Evolutionary conservation across 2,113 vertebrate species (phyloP).

Genomic region (Sitta europaea): DNA sequence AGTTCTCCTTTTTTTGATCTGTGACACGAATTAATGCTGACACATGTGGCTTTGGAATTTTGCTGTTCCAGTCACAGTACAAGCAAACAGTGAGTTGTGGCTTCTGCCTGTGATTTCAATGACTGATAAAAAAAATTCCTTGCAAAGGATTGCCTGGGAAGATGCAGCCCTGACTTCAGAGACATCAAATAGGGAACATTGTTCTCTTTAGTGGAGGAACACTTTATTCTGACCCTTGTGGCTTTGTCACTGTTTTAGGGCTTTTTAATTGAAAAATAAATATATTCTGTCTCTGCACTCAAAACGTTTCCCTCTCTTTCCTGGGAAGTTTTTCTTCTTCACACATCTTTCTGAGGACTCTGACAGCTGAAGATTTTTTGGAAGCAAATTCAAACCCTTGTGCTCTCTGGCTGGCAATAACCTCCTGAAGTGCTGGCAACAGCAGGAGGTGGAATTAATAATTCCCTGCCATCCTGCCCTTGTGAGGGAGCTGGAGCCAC

Average conservation of each 20-base stretch:
- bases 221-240: neutral
- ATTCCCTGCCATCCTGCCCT: slow-evolving; percentile 10
- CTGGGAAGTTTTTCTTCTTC: neutral
- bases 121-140: neutral
- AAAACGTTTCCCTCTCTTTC: neutral
- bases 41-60: neutral
- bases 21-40: neutral
- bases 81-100: neutral
- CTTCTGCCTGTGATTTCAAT: slow-evolving; percentile 27
- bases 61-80: neutral
- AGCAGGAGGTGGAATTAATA: neutral
- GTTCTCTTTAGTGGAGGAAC: neutral
- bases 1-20: neutral
- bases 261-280: neutral
- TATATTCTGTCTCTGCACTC: neutral
- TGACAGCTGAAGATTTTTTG: neutral
- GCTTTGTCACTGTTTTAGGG: neutral
- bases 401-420: neutral
- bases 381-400: neutral
- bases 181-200: neutral
- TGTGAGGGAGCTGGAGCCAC: neutral
- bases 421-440: neutral
- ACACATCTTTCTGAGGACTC: neutral
- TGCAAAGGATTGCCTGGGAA: neutral
- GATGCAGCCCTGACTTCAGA: neutral